Base-by-base conservation (phyloP, 2,797 vertebrate species). In the Phoxinus dragarum region DNA sequence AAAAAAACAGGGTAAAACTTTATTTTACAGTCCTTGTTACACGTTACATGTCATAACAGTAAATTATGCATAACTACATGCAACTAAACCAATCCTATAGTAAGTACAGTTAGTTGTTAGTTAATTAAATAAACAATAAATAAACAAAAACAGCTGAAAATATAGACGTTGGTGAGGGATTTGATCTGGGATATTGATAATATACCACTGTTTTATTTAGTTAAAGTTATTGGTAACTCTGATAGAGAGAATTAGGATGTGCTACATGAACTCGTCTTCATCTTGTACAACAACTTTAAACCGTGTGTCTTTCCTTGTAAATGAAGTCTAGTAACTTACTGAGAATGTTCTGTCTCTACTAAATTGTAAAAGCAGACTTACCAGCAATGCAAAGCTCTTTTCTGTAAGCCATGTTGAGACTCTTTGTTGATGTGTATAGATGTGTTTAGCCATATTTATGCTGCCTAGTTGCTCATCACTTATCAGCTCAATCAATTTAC, bases 401-500 rank as follows among this genome's bases (percentile, higher is more conserved):
- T 81, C 77, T 81, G 84, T 38, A n/a, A 4, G 72, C 56, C 84
- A 89, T 89, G 69, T 10, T n/a, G 72, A 72, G 38, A 84, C 14
- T 6, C 10, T 27, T 72, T 34, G 36, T 19, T 6, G 10, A 40
- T 67, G 34, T 36, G 11, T 31, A n/a, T n/a, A 19, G 23, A 66
- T 80, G 74, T 34, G 17, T 36, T 84, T 73, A 54, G 61, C 71
- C 64, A 75, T 89, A 87, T 89, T 49, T 89, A 89, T 78, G 76
- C 80, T 36, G 67, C 82, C 61, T 34, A 74, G 27, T 82, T 59
- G 59, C 67, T 81, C 23, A 76, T 81, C 36, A 8, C 9, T 86
- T 59, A 82, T 68, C 72, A 5, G 9, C 1, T 47, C 11, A 81
- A 81, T 86, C 81, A 82, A 81, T 84, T 31, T 38, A 64, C 44